Percentiles rank a stretch among this genome's conserved stretches.
Conservation (phyloP, 2,888 invertebrate genomes). For the Stomorhina lunata region DNA sequence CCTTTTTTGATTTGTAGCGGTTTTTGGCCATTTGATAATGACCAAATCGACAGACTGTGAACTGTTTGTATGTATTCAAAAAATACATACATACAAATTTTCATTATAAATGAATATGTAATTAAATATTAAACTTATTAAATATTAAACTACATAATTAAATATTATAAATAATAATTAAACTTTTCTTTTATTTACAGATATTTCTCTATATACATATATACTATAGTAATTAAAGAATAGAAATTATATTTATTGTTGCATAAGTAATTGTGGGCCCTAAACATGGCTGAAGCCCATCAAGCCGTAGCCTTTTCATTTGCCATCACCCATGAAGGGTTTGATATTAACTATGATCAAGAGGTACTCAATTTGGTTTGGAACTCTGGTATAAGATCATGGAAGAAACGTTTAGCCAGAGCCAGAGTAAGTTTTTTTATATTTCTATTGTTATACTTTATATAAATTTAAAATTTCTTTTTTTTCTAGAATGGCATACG, state of each 20-base stretch:
- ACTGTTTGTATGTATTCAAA: too few relatives aligned
- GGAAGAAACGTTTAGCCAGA: conserved; percentile 95
- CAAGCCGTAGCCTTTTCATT: conserved; percentile 98
- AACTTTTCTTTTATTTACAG: conserved; percentile 32
- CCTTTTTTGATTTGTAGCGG: too few relatives aligned
- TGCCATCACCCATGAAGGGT: conserved; percentile 98
- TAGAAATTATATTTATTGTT: not conserved
- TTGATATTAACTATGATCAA: conserved; percentile 98
- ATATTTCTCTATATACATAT: not conserved
- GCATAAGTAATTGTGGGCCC: conserved; percentile 6
- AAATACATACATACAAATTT: too few relatives aligned
- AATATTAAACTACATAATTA: not conserved
- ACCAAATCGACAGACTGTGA: too few relatives aligned
- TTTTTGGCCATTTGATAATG: too few relatives aligned
- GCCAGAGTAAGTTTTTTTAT: conserved; percentile 87
- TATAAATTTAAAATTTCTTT: not conserved
- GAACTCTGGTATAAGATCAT: conserved; percentile 96
- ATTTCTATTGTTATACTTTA: not conserved
- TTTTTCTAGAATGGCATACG: conserved; percentile 92
- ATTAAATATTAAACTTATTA: too few relatives aligned
- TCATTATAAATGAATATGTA: too few relatives aligned
- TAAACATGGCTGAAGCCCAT: conserved; percentile 97
- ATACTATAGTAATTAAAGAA: not conserved
- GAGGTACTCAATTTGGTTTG: conserved; percentile 97
- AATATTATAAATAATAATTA: not conserved